Evolutionary conservation across 2,797 vertebrate species (phyloP), one percentile per base, ranked within the genome.

Genomic region (Gadopsis bispinosus): DNA sequence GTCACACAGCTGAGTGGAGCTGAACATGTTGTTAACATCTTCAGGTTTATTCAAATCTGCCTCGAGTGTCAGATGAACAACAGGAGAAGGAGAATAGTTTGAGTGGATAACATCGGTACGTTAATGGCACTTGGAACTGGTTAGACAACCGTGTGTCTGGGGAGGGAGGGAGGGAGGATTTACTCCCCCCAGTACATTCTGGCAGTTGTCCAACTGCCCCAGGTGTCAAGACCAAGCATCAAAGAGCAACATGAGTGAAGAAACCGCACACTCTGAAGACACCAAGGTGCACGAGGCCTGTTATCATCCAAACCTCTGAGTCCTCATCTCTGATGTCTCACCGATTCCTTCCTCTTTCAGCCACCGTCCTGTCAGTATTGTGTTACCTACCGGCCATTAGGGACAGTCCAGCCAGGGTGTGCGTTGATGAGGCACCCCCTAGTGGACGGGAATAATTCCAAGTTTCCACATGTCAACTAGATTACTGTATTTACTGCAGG

Each of bases 371-470:
- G 56, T 66, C 68, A 63, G 70, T 72, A 63, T 79, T 83, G 58
- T 59, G 84, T 87, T 87, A 73, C 78, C 61, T 47, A 22, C 68
- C 41, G 60, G 54, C 50, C 77, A 73, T 70, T 55, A 60, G 75
- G 69, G 82, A 80, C 68, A 54, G 79, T 61, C 51, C 66, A 55
- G 53, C 60, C 62, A 51, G 56, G 47, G 65, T 54, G 61, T 55
- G 61, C 1, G n/a, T 45, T 73, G 85, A 88, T 59, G 59, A 91
- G 72, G 72, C 86, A 73, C 91, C 94, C 91, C 89, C 91, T 93
- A 83, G 91, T 93, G 93, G 91, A 86, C 83, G 85, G 64, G 79
- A 51, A 69, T 8, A 69, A 48, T 45, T 72, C 53, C 26, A 69
- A 41, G 59, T 68, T 70, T 74, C 17, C 16, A 72, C 26, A 70